These are phyloP conservation scores for Matsumyia berberina DNA, from an alignment of 2,888 invertebrate species.

Conservation along the genomic window DNA sequence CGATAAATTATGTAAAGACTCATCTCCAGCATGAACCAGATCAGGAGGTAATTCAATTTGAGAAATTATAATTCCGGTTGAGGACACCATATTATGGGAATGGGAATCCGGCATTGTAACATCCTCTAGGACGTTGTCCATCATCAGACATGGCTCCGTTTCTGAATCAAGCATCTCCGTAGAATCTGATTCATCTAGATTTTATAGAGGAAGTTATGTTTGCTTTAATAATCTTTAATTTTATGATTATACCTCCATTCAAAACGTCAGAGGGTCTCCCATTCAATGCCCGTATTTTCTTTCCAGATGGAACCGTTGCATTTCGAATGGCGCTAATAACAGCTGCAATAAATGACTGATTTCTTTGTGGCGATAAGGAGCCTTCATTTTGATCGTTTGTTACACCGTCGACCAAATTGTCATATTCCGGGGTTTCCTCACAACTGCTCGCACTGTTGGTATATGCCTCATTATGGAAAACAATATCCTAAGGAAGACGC, in stretches of 20 bases:
- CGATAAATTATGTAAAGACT: slow-evolving; percentile 91
- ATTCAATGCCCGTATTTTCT: slow-evolving; percentile 81
- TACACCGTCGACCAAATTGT: slow-evolving; percentile 60
- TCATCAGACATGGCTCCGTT: slow-evolving; percentile 92
- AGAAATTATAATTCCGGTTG: slow-evolving; percentile 85
- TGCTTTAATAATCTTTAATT: background rate
- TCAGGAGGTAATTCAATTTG: slow-evolving; percentile 84
- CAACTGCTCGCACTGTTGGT: slow-evolving; percentile 90
- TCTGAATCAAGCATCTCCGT: slow-evolving; percentile 92
- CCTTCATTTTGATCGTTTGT: slow-evolving; percentile 81
- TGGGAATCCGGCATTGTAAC: slow-evolving; percentile 88
- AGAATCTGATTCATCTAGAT: slow-evolving; percentile 88
- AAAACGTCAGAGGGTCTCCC: slow-evolving; percentile 80
- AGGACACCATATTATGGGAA: slow-evolving; percentile 88
- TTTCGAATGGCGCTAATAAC: slow-evolving; percentile 89
- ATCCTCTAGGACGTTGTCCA: slow-evolving; percentile 90
- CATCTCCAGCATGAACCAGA: slow-evolving; percentile 84
- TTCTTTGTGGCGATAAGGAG: slow-evolving; percentile 87
- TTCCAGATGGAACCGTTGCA: slow-evolving; percentile 84
- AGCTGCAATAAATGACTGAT: slow-evolving; percentile 89
- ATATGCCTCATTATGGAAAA: slow-evolving; percentile 92
- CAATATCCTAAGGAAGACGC: slow-evolving; percentile 86
- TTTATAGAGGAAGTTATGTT: background rate
- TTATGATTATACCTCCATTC: slow-evolving; percentile 79
- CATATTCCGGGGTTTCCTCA: slow-evolving; percentile 86